Conservation (phyloP, 2,113 vertebrate genomes). For the Cranoglanis bouderius region DNA sequence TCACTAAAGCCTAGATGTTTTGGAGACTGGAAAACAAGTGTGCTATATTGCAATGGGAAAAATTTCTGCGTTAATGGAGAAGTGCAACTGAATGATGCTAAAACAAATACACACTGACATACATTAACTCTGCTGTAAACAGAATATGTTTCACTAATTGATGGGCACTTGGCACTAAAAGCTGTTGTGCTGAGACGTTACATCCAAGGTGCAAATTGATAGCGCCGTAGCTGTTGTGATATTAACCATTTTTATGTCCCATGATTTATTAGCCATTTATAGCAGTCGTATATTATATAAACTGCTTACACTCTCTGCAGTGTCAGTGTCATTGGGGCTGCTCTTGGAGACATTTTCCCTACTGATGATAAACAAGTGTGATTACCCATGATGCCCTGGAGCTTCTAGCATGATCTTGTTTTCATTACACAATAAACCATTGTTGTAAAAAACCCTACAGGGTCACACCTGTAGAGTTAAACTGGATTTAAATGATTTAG, state of each 20-base stretch:
- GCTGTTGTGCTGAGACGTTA: conserved; percentile 3
- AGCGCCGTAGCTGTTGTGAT: conserved; percentile 10
- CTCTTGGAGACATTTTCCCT: conserved; percentile 15
- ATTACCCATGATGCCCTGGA: conserved; percentile 20
- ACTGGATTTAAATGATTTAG: not conserved
- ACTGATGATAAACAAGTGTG: conserved; percentile 10
- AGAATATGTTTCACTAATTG: conserved; percentile 11
- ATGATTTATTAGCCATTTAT: conserved; percentile 21
- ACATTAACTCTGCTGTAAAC: conserved; percentile 15
- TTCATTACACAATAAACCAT: conserved; percentile 11
- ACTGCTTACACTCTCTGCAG: not conserved
- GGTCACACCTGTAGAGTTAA: not conserved
- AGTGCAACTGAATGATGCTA: conserved; percentile 8
- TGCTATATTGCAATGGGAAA: not conserved
- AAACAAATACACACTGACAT: conserved; percentile 28
- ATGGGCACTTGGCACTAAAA: conserved; percentile 24
- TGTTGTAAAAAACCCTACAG: not conserved
- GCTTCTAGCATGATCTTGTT: not conserved
- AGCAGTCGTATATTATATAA: conserved; percentile 1
- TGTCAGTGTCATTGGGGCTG: not conserved
- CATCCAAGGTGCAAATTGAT: conserved; percentile 1
- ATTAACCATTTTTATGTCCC: conserved; percentile 28
- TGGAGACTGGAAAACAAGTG: conserved; percentile 1
- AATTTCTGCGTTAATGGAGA: conserved; percentile 4
- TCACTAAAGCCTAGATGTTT: not conserved